Conservation (phyloP, 2,888 invertebrate species). For the Mystacides longicornis region DNA sequence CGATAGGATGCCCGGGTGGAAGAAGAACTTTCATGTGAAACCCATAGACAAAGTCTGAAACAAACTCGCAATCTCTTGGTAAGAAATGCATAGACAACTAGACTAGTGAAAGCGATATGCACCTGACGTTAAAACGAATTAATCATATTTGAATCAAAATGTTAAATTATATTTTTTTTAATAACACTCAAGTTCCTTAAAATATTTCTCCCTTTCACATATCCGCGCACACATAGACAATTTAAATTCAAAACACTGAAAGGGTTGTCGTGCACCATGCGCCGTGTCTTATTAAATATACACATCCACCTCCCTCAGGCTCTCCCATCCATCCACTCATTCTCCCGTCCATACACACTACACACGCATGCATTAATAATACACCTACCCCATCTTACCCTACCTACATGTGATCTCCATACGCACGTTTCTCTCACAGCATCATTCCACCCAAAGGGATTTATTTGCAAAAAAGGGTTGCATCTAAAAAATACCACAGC, state of each 20-base stretch:
- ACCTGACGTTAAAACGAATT: too few species aligned
- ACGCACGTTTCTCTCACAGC: neutral
- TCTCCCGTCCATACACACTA: neutral
- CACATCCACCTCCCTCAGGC: neutral
- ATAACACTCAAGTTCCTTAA: neutral
- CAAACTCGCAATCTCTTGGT: too few species aligned
- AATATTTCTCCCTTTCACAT: neutral
- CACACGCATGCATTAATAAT: too few species aligned
- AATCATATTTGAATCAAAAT: too few species aligned
- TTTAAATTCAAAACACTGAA: constrained; percentile 16
- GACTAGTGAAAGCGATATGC: neutral
- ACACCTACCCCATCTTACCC: neutral
- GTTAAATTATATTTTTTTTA: too few species aligned
- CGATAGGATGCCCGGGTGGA: too few species aligned
- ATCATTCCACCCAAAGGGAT: constrained; percentile 11
- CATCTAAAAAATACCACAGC: neutral
- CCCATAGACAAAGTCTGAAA: too few species aligned
- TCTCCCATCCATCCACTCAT: neutral
- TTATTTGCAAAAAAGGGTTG: constrained; percentile 25
- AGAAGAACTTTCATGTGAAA: too few species aligned
- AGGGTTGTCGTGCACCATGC: constrained; percentile 8
- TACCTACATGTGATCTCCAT: neutral
- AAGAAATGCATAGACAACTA: neutral
- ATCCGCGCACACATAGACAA: neutral
- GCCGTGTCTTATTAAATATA: constrained; percentile 5